phyloP scores from a whole-genome alignment of 2,113 vertebrate species.

The Numida meleagris region DNA sequence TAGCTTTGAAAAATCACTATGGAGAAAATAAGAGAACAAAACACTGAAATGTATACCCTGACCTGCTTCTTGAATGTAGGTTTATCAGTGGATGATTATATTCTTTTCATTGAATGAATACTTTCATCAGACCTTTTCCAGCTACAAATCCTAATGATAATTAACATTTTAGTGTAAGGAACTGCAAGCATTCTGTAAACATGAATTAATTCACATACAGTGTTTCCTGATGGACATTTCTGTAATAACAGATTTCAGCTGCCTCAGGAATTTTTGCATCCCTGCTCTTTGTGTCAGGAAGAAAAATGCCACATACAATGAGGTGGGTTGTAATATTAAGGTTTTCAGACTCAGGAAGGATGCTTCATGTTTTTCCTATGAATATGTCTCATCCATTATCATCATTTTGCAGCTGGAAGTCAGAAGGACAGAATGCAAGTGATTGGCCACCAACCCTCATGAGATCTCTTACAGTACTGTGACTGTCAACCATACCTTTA shows the following conservation, averaged over 20 bases:
- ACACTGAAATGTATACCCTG: not conserved
- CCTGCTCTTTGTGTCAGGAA: not conserved
- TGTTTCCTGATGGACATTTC: not conserved
- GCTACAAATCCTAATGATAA: not conserved
- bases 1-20: constrained; percentile 14
- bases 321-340: not conserved
- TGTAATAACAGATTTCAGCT: not conserved
- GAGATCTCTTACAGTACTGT: not conserved
- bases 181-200: not conserved
- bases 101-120: not conserved
- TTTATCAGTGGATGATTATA: not conserved
- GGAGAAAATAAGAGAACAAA: not conserved
- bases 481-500: not conserved
- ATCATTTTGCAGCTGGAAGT: not conserved
- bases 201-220: not conserved
- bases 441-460: not conserved
- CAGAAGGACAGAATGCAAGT: not conserved
- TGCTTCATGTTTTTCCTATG: not conserved
- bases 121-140: not conserved
- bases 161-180: not conserved
- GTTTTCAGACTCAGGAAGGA: not conserved
- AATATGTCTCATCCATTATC: not conserved
- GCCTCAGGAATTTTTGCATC: not conserved
- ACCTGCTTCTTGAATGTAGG: not conserved
- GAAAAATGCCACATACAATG: not conserved